These are phyloP conservation scores for Dermatemys mawii DNA, from an alignment of 2,113 vertebrate species.

Conservation along the genomic window DNA sequence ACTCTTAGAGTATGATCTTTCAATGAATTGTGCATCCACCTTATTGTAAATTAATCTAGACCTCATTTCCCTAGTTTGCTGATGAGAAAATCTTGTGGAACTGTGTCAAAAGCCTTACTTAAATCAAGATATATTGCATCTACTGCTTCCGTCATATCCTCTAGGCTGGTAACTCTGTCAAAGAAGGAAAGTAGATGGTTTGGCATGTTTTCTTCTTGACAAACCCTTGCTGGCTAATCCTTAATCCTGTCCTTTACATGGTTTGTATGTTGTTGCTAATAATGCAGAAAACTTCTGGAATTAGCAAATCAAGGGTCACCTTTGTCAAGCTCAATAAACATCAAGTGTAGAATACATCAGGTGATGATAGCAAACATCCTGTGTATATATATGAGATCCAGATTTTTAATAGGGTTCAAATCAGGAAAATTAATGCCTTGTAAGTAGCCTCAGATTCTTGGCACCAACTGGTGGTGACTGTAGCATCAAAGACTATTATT, in stretches of 20 bases:
- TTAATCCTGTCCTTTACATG: background rate
- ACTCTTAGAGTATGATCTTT: too few relatives aligned
- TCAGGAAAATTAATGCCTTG: background rate
- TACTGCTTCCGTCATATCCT: too few relatives aligned
- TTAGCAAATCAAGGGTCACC: accelerated
- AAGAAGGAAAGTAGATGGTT: too few relatives aligned
- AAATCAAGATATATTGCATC: too few relatives aligned
- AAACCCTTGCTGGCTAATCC: too few relatives aligned
- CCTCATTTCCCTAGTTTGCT: too few relatives aligned
- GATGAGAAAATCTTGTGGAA: too few relatives aligned
- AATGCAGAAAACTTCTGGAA: accelerated
- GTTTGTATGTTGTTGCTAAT: accelerated
- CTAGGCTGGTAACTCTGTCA: too few relatives aligned
- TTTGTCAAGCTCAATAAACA: background rate
- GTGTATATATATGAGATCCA: background rate
- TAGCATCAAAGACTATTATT: background rate
- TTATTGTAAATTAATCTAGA: too few relatives aligned
- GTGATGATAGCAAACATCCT: background rate
- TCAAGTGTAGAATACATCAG: background rate
- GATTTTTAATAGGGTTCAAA: background rate
- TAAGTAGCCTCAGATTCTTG: background rate
- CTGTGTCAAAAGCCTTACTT: too few relatives aligned
- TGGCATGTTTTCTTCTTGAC: too few relatives aligned
- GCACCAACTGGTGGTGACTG: background rate
- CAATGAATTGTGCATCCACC: background rate